phyloP scores from a whole-genome alignment of 2,888 invertebrate species.

The Heteromurus nitidus region DNA sequence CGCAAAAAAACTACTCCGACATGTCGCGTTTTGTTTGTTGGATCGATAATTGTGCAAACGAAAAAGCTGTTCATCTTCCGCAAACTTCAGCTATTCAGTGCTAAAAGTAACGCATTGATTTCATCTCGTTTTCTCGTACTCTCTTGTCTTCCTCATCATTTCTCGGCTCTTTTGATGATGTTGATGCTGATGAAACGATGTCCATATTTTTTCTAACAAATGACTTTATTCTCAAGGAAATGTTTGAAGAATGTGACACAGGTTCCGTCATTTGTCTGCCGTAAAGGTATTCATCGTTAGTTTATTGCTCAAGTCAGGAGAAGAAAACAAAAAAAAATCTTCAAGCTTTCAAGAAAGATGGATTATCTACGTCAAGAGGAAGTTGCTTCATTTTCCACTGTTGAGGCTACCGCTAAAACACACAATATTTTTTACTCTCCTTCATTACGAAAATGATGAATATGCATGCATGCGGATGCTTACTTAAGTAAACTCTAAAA shows the following conservation, averaged over 20 bases:
- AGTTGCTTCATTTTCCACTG: conserved; percentile 21
- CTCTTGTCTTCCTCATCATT: not conserved
- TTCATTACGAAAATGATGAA: too few relatives aligned
- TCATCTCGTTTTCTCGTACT: not conserved
- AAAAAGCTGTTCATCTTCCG: not conserved
- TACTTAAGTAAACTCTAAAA: too few relatives aligned
- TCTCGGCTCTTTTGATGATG: not conserved
- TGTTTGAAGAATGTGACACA: not conserved
- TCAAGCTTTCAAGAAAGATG: conserved; percentile 28
- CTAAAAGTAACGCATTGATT: conserved; percentile 16
- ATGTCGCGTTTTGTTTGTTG: conserved; percentile 13
- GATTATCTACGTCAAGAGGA: conserved; percentile 35
- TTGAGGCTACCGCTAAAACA: too few relatives aligned
- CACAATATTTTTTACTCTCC: too few relatives aligned
- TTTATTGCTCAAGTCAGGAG: conserved; percentile 16
- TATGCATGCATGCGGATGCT: too few relatives aligned
- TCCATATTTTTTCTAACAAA: conserved; percentile 4
- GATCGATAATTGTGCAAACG: conserved; percentile 17
- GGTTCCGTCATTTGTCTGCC: conserved; percentile 30
- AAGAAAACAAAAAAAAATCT: not conserved
- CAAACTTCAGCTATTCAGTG: not conserved
- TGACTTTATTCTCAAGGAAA: not conserved
- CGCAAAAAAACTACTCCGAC: not conserved
- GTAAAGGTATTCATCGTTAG: conserved; percentile 9
- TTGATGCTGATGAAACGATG: too few relatives aligned